Conservation (phyloP, 1,140 invertebrate species). For the Sweltsa coloradensis region DNA sequence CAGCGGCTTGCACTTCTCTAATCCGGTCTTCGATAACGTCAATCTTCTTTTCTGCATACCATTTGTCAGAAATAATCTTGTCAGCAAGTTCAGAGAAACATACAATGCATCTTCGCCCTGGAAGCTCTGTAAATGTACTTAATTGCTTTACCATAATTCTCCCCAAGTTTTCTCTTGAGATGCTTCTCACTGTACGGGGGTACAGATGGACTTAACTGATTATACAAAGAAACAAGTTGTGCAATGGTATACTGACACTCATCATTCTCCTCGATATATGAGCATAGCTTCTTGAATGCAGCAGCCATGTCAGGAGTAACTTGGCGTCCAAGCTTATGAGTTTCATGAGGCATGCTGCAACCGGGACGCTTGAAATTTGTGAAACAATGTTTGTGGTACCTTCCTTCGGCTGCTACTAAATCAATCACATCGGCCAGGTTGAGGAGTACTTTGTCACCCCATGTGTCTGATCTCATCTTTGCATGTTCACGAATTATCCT, state of each 20-base stretch:
- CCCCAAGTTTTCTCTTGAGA: background rate
- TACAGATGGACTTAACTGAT: background rate
- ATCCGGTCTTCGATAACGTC: constrained; percentile 14
- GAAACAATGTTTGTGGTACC: constrained; percentile 18
- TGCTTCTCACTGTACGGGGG: too few relatives aligned
- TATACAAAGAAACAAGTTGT: background rate
- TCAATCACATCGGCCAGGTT: background rate
- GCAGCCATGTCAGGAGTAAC: too few relatives aligned
- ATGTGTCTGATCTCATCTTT: too few relatives aligned
- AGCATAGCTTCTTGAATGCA: background rate
- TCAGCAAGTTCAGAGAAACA: constrained; percentile 18
- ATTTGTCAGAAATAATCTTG: constrained; percentile 17
- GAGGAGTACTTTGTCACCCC: background rate
- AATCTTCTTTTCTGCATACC: constrained; percentile 14
- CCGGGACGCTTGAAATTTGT: constrained; percentile 21
- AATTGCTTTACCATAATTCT: background rate
- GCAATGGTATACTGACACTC: constrained; percentile 3
- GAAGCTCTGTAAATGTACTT: background rate
- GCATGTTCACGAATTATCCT: too few relatives aligned
- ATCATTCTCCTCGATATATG: background rate
- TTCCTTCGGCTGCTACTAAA: constrained; percentile 16
- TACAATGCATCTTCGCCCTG: constrained; percentile 17
- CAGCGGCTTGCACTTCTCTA: constrained; percentile 21
- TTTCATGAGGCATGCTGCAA: too few relatives aligned
- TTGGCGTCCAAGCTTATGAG: too few relatives aligned